phyloP scores from a whole-genome alignment of 1,140 invertebrate species.

The Diabrotica undecimpunctata region DNA sequence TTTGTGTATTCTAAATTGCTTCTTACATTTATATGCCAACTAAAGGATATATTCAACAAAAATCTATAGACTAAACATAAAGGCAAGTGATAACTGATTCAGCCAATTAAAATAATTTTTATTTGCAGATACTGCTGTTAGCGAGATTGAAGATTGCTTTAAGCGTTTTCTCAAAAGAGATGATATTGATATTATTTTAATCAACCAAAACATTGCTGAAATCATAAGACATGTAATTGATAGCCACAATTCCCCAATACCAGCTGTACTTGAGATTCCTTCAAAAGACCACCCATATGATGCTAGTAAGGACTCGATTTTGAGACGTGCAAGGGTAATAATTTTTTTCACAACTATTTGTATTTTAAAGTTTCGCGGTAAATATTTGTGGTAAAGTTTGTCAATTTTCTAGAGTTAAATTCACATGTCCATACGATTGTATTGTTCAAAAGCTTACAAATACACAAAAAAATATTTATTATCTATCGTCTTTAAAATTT shows the following conservation, averaged over 20 bases:
- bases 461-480: too few species aligned
- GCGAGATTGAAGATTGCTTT: conserved; percentile 97
- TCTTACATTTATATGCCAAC: conserved; percentile 7
- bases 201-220: conserved; percentile 98
- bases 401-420: conserved; percentile 43
- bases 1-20: neutral
- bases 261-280: conserved; percentile 96
- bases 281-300: conserved; percentile 99
- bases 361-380: conserved; percentile 3
- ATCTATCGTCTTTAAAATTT: too few species aligned
- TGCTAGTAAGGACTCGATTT: conserved; percentile 95
- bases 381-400: conserved; percentile 9
- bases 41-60: neutral
- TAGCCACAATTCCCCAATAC: conserved; percentile 86
- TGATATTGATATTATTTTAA: conserved; percentile 98
- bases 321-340: conserved; percentile 84
- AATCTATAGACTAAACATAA: too few species aligned
- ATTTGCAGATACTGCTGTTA: conserved; percentile 83
- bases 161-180: conserved; percentile 92
- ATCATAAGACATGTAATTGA: conserved; percentile 97
- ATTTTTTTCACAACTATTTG: conserved; percentile 11
- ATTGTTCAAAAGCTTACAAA: too few species aligned
- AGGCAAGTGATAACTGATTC: too few species aligned
- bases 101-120: too few species aligned
- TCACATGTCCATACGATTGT: neutral